Conservation (phyloP, 1,140 invertebrate genomes). For the Chlorops oryzae region DNA sequence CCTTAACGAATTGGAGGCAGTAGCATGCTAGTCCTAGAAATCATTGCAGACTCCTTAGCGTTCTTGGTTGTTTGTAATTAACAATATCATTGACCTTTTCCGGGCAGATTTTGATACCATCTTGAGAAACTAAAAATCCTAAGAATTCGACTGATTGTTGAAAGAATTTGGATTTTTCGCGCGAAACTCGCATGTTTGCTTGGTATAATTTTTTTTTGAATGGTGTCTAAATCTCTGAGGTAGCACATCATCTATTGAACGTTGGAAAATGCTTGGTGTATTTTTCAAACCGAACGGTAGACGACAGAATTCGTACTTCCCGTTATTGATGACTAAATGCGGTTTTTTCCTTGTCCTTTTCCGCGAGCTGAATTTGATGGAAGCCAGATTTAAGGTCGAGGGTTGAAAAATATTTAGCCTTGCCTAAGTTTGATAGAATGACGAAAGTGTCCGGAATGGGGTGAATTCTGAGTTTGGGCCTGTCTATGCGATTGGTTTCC, state of each 20-base stretch:
- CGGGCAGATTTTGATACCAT: no score
- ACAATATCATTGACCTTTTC: no score
- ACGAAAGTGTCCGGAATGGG: constrained; percentile 50
- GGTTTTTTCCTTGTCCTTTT: no score
- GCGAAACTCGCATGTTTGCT: not conserved
- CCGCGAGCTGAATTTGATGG: constrained; percentile 9
- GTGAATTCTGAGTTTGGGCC: no score
- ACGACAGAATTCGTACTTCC: constrained; percentile 19
- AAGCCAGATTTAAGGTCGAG: constrained; percentile 15
- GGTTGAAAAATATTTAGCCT: constrained; percentile 16
- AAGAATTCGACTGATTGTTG: no score
- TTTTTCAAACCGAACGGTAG: constrained; percentile 47
- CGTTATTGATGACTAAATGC: no score
- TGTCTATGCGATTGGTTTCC: no score
- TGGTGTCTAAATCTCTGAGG: no score
- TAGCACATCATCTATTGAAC: constrained; percentile 13
- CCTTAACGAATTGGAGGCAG: constrained; percentile 9
- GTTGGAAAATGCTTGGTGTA: constrained; percentile 42
- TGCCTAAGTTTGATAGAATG: constrained; percentile 15
- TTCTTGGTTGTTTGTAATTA: no score
- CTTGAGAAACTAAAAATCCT: no score
- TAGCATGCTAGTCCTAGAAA: constrained; percentile 15
- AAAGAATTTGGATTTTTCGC: constrained; percentile 13
- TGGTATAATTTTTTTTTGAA: constrained; percentile 1
- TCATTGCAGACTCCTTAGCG: no score